A percentile compares a stretch with the other conserved stretches of the same genome.
Conservation (phyloP, 2,888 invertebrate genomes). For the Papilio demoleus region DNA sequence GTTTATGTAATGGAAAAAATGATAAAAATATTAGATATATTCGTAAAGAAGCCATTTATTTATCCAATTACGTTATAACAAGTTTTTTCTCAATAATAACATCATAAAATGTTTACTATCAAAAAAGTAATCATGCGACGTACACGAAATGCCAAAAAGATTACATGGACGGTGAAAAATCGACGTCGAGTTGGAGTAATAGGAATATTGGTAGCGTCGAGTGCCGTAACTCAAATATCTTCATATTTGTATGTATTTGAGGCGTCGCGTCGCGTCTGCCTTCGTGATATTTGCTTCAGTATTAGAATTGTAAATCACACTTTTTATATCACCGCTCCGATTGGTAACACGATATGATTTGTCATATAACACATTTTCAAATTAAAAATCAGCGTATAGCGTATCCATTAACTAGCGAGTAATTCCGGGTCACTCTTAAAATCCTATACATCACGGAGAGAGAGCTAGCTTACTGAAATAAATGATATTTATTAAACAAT, state of each 20-base stretch:
- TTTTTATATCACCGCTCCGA: constrained; percentile 16
- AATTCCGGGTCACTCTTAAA: no score
- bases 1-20: not conserved
- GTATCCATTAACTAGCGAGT: no score
- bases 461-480: no score
- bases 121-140: constrained; percentile 13
- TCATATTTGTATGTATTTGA: constrained; percentile 28
- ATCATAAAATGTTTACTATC: constrained; percentile 16
- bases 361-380: not conserved
- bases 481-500: no score
- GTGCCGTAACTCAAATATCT: constrained; percentile 20
- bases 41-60: not conserved
- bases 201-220: not conserved
- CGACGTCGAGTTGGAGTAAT: constrained; percentile 12
- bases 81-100: constrained; percentile 13
- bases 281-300: constrained; percentile 2
- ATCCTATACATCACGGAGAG: no score
- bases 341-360: constrained; percentile 4
- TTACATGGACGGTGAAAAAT: constrained; percentile 15
- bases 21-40: not conserved
- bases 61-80: constrained; percentile 5
- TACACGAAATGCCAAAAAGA: constrained; percentile 13
- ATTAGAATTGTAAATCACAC: constrained; percentile 26
- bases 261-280: constrained; percentile 2
- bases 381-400: not conserved